Conservation (phyloP, 2,113 vertebrate species). For the Odontesthes bonariensis region DNA sequence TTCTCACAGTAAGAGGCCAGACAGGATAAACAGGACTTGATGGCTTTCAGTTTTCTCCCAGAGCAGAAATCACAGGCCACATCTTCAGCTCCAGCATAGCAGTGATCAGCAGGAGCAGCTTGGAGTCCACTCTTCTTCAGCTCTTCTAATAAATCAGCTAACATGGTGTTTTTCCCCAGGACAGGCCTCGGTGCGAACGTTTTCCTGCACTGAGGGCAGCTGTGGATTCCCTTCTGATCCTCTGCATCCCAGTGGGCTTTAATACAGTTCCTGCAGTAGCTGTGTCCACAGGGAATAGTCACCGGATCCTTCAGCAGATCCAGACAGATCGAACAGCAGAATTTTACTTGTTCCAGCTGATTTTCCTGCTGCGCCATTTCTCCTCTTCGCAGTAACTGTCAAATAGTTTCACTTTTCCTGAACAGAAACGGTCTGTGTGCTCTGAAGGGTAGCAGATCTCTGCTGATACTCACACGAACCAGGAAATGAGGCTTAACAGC, state of each 20-base stretch:
- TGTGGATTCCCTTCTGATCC: not conserved
- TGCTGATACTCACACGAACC: not conserved
- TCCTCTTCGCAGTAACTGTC: not conserved
- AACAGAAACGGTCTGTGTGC: not conserved
- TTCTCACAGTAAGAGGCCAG: constrained; percentile 10
- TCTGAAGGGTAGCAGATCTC: not conserved
- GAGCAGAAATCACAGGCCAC: constrained; percentile 9
- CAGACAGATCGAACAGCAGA: constrained; percentile 4
- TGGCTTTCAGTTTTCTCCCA: constrained; percentile 7
- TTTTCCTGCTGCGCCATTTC: constrained; percentile 3
- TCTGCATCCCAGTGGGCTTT: not conserved
- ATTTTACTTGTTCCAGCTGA: not conserved
- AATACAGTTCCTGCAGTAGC: not conserved
- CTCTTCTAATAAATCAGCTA: not conserved
- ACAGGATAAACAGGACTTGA: constrained; percentile 17
- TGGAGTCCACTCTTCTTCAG: constrained; percentile 7
- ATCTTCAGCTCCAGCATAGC: constrained; percentile 18
- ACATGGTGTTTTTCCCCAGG: not conserved
- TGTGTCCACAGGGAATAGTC: constrained; percentile 3
- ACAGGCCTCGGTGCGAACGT: not conserved
- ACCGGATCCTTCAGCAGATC: constrained; percentile 8
- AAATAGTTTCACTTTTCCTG: not conserved
- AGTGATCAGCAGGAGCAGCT: constrained; percentile 10
- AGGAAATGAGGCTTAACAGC: not conserved
- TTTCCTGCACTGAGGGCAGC: constrained; percentile 4